Conservation (phyloP, 2,888 invertebrate genomes). For the Yponomeuta evonymella region DNA sequence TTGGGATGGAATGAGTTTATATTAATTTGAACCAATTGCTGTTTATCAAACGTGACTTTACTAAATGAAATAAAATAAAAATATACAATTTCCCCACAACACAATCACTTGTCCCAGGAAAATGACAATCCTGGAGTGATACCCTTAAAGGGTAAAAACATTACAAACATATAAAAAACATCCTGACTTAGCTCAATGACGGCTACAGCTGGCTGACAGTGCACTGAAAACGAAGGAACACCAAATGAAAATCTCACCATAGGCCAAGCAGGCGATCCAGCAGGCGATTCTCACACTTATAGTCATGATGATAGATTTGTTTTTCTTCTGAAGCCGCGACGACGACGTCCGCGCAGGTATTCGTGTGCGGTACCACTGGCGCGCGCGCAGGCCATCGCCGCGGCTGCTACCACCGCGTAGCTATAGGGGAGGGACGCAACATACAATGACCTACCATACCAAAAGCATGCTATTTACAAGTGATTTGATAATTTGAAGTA, state of each 20-base stretch:
- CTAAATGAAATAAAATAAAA: too few relatives aligned
- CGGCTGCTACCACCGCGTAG: constrained; percentile 33
- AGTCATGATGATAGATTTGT: constrained; percentile 41
- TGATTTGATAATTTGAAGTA: not conserved
- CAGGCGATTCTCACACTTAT: constrained; percentile 53
- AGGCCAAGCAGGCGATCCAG: constrained; percentile 53
- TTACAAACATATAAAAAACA: too few relatives aligned
- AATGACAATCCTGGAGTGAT: too few relatives aligned
- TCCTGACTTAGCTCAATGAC: too few relatives aligned
- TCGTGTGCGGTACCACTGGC: constrained; percentile 57
- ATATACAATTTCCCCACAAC: too few relatives aligned
- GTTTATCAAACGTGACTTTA: too few relatives aligned
- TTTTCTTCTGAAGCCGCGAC: constrained; percentile 26
- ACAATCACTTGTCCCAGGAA: too few relatives aligned
- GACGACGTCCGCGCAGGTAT: constrained; percentile 57
- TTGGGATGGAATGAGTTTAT: too few relatives aligned
- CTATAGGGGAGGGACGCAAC: constrained; percentile 37
- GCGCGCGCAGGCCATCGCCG: constrained; percentile 38
- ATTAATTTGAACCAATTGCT: too few relatives aligned
- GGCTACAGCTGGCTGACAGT: too few relatives aligned
- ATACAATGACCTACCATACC: too few relatives aligned
- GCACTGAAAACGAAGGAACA: not conserved
- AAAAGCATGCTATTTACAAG: not conserved
- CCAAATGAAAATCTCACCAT: constrained; percentile 44
- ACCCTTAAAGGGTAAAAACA: too few relatives aligned